phyloP scores from a whole-genome alignment of 2,888 invertebrate genomes.

The Sericinus montela region DNA sequence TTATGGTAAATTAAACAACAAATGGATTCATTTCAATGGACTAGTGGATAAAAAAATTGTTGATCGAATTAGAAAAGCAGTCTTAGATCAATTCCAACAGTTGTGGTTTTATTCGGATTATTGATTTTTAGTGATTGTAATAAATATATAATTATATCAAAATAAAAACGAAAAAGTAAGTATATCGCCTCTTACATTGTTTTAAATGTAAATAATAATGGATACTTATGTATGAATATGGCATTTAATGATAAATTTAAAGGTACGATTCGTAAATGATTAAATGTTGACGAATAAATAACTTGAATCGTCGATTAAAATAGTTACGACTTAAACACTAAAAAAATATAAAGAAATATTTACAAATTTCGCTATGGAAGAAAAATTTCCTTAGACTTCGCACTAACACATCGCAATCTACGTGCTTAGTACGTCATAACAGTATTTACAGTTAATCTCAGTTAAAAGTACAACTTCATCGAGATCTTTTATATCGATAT shows the following conservation, averaged over 20 bases:
- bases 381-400: slow-evolving; percentile 63
- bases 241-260: slow-evolving; percentile 73
- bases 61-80: slow-evolving; percentile 61
- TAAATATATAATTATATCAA: slow-evolving; percentile 32
- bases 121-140: slow-evolving; percentile 15
- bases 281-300: slow-evolving; percentile 73
- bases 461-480: slow-evolving; percentile 45
- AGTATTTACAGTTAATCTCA: slow-evolving; percentile 74
- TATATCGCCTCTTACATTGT: slow-evolving; percentile 29
- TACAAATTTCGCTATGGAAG: slow-evolving; percentile 79
- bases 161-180: slow-evolving; percentile 36
- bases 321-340: slow-evolving; percentile 54
- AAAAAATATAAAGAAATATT: slow-evolving; percentile 67
- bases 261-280: slow-evolving; percentile 73
- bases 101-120: slow-evolving; percentile 34
- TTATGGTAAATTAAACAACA: no score
- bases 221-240: slow-evolving; percentile 74
- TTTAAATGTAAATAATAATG: slow-evolving; percentile 56
- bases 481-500: slow-evolving; percentile 55
- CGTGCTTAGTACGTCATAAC: slow-evolving; percentile 59
- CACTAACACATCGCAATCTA: slow-evolving; percentile 52
- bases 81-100: slow-evolving; percentile 75
- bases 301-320: slow-evolving; percentile 67
- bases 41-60: slow-evolving; percentile 34
- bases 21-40: slow-evolving; percentile 20